Percentiles rank a stretch among this genome's conserved stretches.
Conservation (phyloP, 2,888 invertebrate species). For the Ormyrus nitidulus region DNA sequence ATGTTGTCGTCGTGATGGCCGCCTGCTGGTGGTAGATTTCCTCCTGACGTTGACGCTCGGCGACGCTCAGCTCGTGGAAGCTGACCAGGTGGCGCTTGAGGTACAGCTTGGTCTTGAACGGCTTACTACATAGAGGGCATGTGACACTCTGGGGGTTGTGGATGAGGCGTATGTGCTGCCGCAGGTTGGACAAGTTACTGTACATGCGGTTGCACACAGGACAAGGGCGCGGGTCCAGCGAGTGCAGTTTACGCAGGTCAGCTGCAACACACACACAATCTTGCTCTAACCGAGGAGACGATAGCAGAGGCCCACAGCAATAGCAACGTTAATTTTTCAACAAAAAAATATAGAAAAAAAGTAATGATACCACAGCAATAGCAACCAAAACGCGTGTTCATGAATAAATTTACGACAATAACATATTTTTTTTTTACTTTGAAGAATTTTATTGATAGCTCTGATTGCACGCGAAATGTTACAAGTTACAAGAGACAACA, state of each 20-base stretch:
- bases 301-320: constrained; percentile 58
- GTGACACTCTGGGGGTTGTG: constrained; percentile 81
- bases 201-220: constrained; percentile 81
- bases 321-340: constrained; percentile 53
- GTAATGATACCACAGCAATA: constrained; percentile 49
- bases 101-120: constrained; percentile 81
- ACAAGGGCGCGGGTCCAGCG: constrained; percentile 79
- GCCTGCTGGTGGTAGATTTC: constrained; percentile 73
- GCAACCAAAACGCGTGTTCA: constrained; percentile 48
- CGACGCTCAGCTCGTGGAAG: constrained; percentile 76
- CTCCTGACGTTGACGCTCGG: constrained; percentile 72
- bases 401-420: constrained; percentile 5
- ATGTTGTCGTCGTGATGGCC: constrained; percentile 21
- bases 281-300: constrained; percentile 59
- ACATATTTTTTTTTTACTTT: constrained; percentile 25
- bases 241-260: constrained; percentile 77
- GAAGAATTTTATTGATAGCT: constrained; percentile 17
- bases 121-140: constrained; percentile 80
- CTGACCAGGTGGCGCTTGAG: constrained; percentile 79
- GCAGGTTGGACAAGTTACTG: constrained; percentile 81
- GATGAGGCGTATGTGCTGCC: constrained; percentile 82
- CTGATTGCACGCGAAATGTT: constrained; percentile 48
- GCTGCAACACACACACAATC: constrained; percentile 75
- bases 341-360: constrained; percentile 26
- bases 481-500: constrained; percentile 55